Evolutionary conservation across 1,140 invertebrate species (phyloP), one percentile per base, ranked within the genome.

Genomic region (Drosophila gunungcola): DNA sequence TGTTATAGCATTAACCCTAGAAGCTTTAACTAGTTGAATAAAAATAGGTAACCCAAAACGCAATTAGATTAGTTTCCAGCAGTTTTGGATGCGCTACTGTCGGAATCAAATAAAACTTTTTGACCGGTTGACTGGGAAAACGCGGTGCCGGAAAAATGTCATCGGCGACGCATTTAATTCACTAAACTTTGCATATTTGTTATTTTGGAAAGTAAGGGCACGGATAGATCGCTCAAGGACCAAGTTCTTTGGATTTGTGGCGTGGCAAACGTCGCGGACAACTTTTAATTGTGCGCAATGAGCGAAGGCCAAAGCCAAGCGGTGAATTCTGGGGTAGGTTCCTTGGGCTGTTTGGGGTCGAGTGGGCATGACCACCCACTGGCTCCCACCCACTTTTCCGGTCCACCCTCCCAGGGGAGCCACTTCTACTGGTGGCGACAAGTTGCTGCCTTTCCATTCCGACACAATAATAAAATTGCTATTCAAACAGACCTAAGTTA

Each of bases 271-370:
- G 25, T 45, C 56, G 46, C 57, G 75, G 39, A 63, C 60, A 88
- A 88, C 55, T 88, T 88, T 88, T 88, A 88, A 88, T 88, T 88
- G 79, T 65, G 67, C 83, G 79, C 75, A 79, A 77, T 88, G 83
- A 73, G 62, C 63, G 60, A 75, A 75, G 48, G 64, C 61, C 56
- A 78, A 78, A 70, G 60, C 72, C 62, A 38, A 69, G 74, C 46
- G 53, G 56, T 48, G 41, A 60, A 60, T 27, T 6, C 58, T 3
- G 10, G 13, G 27, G 2, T n/a, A 51, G 29, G 29, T 34, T 51
- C 29, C 48, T 21, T 29, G 32, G 32, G 32, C 21, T 36, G 41
- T 51, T 58, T 38, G 58, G 27, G 51, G 16, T 29, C 21, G 56
- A 11, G 2, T 32, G 10, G 12, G 3, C 11, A 9, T 12, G 13